These are phyloP conservation scores for Sigmodon hispidus DNA, from an alignment of 2,113 vertebrate species.

Conservation along the genomic window DNA sequence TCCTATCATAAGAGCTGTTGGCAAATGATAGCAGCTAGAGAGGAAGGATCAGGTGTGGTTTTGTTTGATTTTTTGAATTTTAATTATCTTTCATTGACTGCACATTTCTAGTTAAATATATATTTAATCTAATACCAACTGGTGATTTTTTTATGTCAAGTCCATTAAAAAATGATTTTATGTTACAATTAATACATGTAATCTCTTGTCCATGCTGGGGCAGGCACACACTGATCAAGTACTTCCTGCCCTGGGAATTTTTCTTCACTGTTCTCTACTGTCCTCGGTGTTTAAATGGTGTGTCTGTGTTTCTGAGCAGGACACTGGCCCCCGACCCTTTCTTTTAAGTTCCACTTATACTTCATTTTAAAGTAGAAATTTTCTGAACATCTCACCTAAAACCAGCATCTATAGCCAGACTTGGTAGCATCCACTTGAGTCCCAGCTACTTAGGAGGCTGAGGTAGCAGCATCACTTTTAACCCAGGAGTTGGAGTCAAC, in stretches of 20 bases:
- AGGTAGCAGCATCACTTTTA: neutral
- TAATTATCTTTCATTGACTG: neutral
- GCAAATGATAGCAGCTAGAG: neutral
- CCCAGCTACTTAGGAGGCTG: neutral
- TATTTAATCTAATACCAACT: neutral
- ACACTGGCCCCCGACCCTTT: no score
- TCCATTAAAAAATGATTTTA: neutral
- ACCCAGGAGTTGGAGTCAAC: no score
- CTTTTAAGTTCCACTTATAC: neutral
- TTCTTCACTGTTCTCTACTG: neutral
- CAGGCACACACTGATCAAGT: no score
- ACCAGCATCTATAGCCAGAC: neutral
- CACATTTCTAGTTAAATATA: neutral
- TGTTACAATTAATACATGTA: neutral
- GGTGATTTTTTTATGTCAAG: neutral
- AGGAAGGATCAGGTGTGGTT: neutral
- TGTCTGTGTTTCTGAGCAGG: neutral
- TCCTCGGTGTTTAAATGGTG: accelerated
- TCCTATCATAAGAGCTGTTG: neutral
- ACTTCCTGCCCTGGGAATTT: neutral
- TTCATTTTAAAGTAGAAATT: neutral
- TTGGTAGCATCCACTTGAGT: neutral
- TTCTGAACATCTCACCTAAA: neutral
- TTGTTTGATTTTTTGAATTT: neutral
- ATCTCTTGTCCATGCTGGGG: neutral